Percentiles rank a stretch among this genome's conserved stretches.
Evolutionary conservation across 2,797 vertebrate genomes (phyloP).

Genomic region (Ceryle rudis): DNA sequence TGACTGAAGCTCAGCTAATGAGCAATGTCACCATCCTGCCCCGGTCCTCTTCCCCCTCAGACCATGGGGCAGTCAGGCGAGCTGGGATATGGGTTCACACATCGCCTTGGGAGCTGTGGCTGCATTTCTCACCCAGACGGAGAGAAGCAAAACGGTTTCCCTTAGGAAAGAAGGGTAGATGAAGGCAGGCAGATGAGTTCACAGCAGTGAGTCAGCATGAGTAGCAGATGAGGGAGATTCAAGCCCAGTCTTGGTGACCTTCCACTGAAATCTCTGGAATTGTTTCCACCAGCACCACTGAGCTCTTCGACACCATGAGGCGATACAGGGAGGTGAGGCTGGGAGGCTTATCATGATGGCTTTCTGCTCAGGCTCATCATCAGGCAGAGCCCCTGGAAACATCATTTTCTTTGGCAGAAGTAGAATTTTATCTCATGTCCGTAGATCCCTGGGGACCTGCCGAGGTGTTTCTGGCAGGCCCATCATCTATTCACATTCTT

Average conservation of each 20-base stretch:
- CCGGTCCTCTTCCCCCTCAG: neutral
- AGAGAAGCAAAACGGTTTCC: neutral
- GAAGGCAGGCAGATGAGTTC: neutral
- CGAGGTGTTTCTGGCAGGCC: neutral
- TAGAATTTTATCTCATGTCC: neutral
- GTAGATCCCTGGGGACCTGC: neutral
- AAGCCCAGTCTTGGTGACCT: neutral
- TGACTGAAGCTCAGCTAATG: conserved; percentile 66
- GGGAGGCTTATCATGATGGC: neutral
- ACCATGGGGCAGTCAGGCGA: neutral
- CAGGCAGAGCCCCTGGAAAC: neutral
- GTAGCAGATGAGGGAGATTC: neutral
- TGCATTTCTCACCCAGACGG: neutral
- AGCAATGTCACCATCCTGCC: conserved; percentile 64
- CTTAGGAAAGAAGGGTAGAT: neutral
- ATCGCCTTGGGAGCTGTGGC: neutral
- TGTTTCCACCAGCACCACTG: neutral
- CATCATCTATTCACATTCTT: neutral
- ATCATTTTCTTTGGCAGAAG: neutral
- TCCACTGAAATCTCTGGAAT: neutral
- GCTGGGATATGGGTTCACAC: neutral
- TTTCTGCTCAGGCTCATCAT: neutral
- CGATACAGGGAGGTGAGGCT: neutral
- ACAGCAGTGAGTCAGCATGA: neutral
- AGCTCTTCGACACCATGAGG: neutral